A percentile compares a stretch with the other conserved stretches of the same genome.
phyloP scores from a whole-genome alignment of 2,797 vertebrate genomes.

The Lycodopsis pacificus region DNA sequence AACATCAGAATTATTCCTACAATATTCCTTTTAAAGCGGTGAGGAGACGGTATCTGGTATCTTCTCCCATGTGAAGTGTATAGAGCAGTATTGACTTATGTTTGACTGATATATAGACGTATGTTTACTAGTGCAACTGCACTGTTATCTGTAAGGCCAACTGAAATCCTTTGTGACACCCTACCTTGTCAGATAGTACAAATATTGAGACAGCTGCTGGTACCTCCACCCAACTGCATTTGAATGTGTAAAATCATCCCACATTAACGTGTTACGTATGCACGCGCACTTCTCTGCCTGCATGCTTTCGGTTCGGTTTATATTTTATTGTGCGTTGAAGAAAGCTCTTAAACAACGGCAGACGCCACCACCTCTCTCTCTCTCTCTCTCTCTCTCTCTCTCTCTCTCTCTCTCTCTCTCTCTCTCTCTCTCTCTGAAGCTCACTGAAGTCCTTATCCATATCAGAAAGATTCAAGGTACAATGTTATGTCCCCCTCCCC shows the following conservation, averaged over 20 bases:
- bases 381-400: slow-evolving; percentile 1
- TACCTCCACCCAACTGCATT: slow-evolving; percentile 11
- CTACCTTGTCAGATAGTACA: background rate
- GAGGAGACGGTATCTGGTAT: background rate
- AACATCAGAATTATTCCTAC: background rate
- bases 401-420: background rate
- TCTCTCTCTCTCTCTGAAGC: too few species aligned
- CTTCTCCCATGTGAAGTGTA: background rate
- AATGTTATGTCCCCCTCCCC: slow-evolving; percentile 59
- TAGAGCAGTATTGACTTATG: background rate
- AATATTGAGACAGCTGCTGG: background rate
- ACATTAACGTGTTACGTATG: slow-evolving; percentile 17
- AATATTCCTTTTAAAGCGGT: background rate
- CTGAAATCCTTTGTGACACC: background rate
- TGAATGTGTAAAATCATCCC: slow-evolving; percentile 11
- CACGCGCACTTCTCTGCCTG: slow-evolving; percentile 20
- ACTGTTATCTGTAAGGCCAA: background rate
- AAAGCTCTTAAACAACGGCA: slow-evolving; percentile 66
- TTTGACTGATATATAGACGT: background rate
- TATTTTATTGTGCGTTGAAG: slow-evolving; percentile 44
- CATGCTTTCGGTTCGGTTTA: slow-evolving; percentile 1
- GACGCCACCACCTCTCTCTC: slow-evolving; percentile 9
- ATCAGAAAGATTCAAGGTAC: slow-evolving; percentile 32
- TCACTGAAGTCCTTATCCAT: slow-evolving; percentile 19
- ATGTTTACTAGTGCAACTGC: background rate